These are phyloP conservation scores for Cygnus buccinator DNA, from an alignment of 2,113 vertebrate species.

Conservation along the genomic window DNA sequence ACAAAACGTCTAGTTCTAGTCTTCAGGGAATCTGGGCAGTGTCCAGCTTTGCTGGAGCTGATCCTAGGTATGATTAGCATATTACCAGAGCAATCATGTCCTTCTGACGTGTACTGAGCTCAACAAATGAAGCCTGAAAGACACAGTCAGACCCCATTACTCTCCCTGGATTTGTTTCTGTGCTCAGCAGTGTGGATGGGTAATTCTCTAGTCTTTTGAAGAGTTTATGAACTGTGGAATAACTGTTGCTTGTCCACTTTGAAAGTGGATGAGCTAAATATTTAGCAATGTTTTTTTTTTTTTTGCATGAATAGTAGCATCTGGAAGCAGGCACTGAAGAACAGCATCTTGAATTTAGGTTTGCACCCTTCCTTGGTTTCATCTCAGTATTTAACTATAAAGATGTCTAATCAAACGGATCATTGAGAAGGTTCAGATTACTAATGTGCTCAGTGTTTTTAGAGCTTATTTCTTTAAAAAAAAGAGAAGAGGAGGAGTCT, in stretches of 20 bases:
- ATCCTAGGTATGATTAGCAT: neutral
- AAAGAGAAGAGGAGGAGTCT: neutral
- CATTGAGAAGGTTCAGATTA: accelerated
- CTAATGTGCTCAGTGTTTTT: neutral
- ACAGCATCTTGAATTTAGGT: neutral
- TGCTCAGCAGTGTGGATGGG: neutral
- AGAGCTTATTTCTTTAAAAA: neutral
- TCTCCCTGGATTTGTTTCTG: neutral
- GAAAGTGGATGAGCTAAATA: neutral
- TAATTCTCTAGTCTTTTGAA: neutral
- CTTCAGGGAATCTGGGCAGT: neutral
- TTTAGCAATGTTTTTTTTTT: neutral
- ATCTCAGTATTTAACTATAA: neutral
- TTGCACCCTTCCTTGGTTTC: neutral
- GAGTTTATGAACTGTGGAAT: neutral
- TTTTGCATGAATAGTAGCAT: neutral
- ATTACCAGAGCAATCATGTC: neutral
- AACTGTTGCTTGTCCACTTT: neutral
- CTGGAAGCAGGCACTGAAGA: neutral
- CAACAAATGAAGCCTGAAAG: neutral
- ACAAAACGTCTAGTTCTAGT: neutral
- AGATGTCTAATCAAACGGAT: neutral
- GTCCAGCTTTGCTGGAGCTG: neutral
- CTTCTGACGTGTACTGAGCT: neutral
- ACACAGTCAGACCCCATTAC: neutral